Evolutionary conservation across 2,888 invertebrate genomes (phyloP), one percentile per base, ranked within the genome.

Genomic region (Drosophila melanosoma): DNA sequence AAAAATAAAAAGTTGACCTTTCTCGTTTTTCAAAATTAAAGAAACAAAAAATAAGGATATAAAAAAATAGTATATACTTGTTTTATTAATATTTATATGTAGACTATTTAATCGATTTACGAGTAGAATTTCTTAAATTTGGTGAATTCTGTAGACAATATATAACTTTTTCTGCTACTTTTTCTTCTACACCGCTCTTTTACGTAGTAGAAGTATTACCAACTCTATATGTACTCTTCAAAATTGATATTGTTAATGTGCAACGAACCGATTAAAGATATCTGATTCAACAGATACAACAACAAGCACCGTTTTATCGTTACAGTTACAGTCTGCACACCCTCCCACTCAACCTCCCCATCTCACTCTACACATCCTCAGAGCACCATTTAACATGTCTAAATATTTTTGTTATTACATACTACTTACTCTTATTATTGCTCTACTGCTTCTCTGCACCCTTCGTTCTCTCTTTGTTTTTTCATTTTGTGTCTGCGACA

Each of bases 341-440:
- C 12, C 45, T 12, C 45, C 45, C 12, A 17, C 38, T 40, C 20
- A 61, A 15, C 10, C 10, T n/a, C 12, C 32, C n/a, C 36, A 29
- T 5, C 67, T 35, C 32, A 17, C 11, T 32, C 32, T 6, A 12
- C 7, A 23, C 36, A 42, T 40, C 20, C 15, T 1, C n/a, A 53
- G n/a, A 35, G 17, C 26, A 40, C 20, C 71, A 62, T 38, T 72
- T 51, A 76, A 72, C 67, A 66, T 79, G 48, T 76, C 57, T 54
- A 76, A 76, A 80, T 53, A 72, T 72, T 71, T 45, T 76, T 64
- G 61, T 72, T 76, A 72, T 69, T 80, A 80, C 62, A 67, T 48
- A 49, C 48, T 65, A 65, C 72, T 60, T 71, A 65, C 42, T 64
- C 33, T 64, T 62, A 60, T 66, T 65, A 57, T 45, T 62, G 20